Percentiles rank a stretch among this genome's conserved stretches.
phyloP scores from a whole-genome alignment of 2,888 invertebrate species.

The Andrena dorsata region DNA sequence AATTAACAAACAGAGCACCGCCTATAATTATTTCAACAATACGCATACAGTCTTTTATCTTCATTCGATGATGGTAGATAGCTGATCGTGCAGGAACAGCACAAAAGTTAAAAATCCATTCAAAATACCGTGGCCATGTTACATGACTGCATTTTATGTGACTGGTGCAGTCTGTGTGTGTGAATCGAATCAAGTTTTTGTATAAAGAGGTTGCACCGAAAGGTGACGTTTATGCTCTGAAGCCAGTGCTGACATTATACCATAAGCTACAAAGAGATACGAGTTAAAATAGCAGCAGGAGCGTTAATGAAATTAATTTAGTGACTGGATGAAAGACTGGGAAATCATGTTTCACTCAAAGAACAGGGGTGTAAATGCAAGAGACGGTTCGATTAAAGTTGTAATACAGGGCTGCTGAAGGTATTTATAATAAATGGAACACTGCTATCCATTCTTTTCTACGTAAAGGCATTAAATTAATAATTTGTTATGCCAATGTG shows the following conservation, averaged over 20 bases:
- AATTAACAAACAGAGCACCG: neutral
- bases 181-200: neutral
- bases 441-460: too few species aligned
- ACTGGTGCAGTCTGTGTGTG: neutral
- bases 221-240: neutral
- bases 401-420: too few species aligned
- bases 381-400: too few species aligned
- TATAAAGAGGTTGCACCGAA: neutral
- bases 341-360: too few species aligned
- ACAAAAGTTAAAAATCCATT: neutral
- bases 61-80: neutral
- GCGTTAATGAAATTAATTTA: too few species aligned
- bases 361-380: too few species aligned
- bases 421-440: too few species aligned
- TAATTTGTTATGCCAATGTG: too few species aligned
- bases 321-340: too few species aligned
- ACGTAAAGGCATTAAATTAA: too few species aligned
- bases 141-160: neutral
- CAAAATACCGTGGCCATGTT: neutral
- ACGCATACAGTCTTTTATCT: neutral
- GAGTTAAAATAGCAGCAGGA: neutral
- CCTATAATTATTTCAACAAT: neutral
- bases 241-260: neutral
- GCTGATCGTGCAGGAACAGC: neutral
- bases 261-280: neutral